Evolutionary conservation across 2,888 invertebrate species (phyloP), one percentile per base, ranked within the genome.

Genomic region (Torymus tubicola): DNA sequence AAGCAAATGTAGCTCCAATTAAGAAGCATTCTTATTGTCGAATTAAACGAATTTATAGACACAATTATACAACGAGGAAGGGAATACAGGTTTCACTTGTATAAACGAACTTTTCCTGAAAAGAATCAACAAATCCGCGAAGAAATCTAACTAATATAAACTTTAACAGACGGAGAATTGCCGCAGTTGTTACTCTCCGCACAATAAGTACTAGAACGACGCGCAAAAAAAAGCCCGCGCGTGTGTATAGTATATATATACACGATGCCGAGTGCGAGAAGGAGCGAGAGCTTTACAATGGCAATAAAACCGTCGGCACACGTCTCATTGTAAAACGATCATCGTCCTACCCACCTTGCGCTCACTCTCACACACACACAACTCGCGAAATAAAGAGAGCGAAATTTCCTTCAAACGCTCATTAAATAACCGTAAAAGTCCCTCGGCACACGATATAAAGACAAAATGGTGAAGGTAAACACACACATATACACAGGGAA

Each of bases 341-440:
- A 68, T 55, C 16, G 68, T 8, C 68, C 55, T 18, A n/a, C n/a
- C 21, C 64, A 18, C 64, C 14, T 24, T 11, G 64, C 14, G 55
- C 55, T 24, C 14, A 8, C 42, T 31, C 31, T 31, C 31, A 2
- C 31, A 2, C 31, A 2, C 42, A 8, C 10, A 42, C 42, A 55
- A 12, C 42, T n/a, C 52, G 31, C 16, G 42, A 68, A 68, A 68
- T 14, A 57, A 55, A 55, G 24, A n/a, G 55, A 55, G 68, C 55
- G 24, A 57, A 24, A 68, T 68, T 68, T 24, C 42, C 24, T 24
- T 68, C 21, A 24, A 55, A 31, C 55, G 68, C 68, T 68, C 53
- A 68, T 68, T 55, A 68, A 55, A 68, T 55, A 24, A 21, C 68
- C 53, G 55, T 68, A 68, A 68, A 68, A 68, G 53, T 53, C 64